phyloP scores from a whole-genome alignment of 2,888 invertebrate species.

The Eilema depressum region DNA sequence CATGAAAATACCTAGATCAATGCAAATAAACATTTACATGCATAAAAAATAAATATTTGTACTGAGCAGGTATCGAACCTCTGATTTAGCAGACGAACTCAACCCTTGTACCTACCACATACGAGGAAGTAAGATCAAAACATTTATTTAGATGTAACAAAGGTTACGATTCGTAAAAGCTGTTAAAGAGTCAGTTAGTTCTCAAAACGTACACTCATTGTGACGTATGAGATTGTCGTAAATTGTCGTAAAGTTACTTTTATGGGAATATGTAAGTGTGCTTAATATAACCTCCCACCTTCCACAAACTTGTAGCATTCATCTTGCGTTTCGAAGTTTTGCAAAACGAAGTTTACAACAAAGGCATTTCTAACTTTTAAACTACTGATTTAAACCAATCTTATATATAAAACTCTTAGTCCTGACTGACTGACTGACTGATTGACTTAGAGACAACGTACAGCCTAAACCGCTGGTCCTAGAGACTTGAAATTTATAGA shows the following conservation, averaged over 20 bases:
- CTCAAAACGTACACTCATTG: constrained; percentile 5
- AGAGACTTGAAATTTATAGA: no score
- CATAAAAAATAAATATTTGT: neutral
- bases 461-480: no score
- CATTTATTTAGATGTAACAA: neutral
- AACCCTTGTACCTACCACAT: neutral
- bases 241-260: constrained; percentile 12
- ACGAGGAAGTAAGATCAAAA: neutral
- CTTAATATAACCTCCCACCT: constrained; percentile 50
- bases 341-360: constrained; percentile 54
- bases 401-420: no score
- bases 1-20: neutral
- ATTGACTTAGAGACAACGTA: no score
- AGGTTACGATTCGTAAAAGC: constrained; percentile 8
- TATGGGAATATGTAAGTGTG: constrained; percentile 25
- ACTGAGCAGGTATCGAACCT: neutral
- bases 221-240: constrained; percentile 15
- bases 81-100: neutral
- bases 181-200: constrained; percentile 4
- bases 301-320: constrained; percentile 47
- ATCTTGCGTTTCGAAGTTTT: constrained; percentile 47
- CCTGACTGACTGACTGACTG: no score
- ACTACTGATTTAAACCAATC: constrained; percentile 46
- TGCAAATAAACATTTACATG: neutral
- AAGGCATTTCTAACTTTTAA: constrained; percentile 51